Evolutionary conservation across 2,888 invertebrate genomes (phyloP), one percentile per base, ranked within the genome.

Genomic region (Entomobrya proxima): DNA sequence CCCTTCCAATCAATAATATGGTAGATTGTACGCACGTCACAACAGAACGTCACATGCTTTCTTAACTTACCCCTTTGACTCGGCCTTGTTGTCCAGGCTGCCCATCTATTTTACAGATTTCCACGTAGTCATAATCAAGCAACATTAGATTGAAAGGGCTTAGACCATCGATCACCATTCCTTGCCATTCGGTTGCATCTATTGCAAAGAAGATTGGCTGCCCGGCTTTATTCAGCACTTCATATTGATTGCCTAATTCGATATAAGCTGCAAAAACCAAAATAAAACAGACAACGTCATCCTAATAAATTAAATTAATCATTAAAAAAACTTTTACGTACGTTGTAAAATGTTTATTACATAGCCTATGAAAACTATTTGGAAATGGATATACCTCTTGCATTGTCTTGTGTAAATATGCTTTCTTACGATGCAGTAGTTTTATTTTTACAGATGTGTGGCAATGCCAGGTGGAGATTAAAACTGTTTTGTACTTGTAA

Each of bases 121-220:
- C 88, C 3, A 86, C 87, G 83, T 86, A 88, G 77, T 87, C 88
- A 78, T 88, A 87, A 67, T 88, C 86, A 18, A 88, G 67, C n/a
- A 88, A 61, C 87, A 88, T 88, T 9, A 88, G 79, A 52, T 87
- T 88, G 64, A 88, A 88, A 1, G 88, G 87, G 67, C 83, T 79
- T 7, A 76, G 61, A 44, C 87, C 88, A 4, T 88, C 88, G 27
- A 88, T 75, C 1, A 88, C 64, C 37, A 87, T 87, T 21, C 87
- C 86, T 47, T 77, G 86, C 81, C 84, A 88, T 55, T 88, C 88
- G n/a, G 88, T 88, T 32, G 88, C 84, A 50, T 88, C 88, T 27
- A 88, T 86, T 5, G 82, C 88, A 64, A 86, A 88, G 78, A 87
- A 87, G 35, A 88, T 87, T 32, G 88, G 87, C 52, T 85, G 77